These are phyloP conservation scores for Origma solitaria DNA, from an alignment of 2,113 vertebrate species.

Conservation along the genomic window DNA sequence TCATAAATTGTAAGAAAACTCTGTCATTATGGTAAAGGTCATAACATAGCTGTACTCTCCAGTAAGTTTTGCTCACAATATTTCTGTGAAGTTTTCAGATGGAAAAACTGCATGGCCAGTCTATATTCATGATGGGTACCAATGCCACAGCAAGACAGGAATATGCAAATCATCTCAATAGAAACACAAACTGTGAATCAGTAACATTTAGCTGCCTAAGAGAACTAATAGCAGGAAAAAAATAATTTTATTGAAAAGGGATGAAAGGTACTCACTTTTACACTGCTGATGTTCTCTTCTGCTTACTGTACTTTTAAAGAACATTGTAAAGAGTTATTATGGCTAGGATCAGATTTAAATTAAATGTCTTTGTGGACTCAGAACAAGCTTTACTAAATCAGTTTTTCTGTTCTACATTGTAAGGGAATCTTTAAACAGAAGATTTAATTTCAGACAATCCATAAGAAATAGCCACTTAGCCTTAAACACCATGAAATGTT, in stretches of 20 bases:
- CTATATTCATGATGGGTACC: not conserved
- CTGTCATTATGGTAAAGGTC: not conserved
- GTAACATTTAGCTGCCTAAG: not conserved
- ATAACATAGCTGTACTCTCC: not conserved
- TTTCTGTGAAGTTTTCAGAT: not conserved
- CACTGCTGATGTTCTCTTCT: not conserved
- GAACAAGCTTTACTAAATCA: not conserved
- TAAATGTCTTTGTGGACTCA: not conserved
- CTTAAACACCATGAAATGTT: not conserved
- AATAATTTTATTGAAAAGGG: not conserved
- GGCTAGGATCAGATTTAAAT: not conserved
- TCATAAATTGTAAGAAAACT: not conserved
- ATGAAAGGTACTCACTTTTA: not conserved
- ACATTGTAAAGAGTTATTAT: not conserved
- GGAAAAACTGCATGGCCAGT: not conserved
- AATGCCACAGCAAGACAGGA: not conserved
- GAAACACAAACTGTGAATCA: not conserved
- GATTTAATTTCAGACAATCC: not conserved
- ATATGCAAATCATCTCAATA: not conserved
- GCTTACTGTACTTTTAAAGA: not conserved
- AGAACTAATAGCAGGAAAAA: not conserved
- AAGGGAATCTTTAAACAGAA: not conserved
- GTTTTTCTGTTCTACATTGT: not conserved
- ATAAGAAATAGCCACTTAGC: not conserved
- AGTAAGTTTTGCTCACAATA: not conserved